Evolutionary conservation across 2,797 vertebrate genomes (phyloP).

Genomic region (Capromys pilorides): DNA sequence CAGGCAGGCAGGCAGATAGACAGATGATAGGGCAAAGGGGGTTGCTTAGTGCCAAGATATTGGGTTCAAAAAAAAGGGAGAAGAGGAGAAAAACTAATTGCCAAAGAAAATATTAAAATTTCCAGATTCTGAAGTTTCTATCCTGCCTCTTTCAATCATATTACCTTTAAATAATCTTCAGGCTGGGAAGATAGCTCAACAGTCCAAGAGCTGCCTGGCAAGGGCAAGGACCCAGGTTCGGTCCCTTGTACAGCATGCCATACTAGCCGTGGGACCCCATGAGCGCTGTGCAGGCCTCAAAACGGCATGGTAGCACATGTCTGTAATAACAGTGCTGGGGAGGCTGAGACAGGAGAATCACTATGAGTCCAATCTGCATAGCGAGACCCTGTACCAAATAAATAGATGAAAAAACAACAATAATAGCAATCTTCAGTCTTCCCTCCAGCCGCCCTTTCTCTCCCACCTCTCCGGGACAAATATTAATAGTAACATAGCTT

Average conservation of each 20-base stretch:
- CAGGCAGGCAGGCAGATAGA: background rate
- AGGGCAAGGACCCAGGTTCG: too few relatives aligned
- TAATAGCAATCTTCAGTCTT: background rate
- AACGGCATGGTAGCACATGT: too few relatives aligned
- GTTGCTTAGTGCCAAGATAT: background rate
- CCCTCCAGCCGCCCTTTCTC: background rate
- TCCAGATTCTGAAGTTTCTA: conserved; percentile 28
- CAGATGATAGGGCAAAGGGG: background rate
- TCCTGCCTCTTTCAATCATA: background rate
- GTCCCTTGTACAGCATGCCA: too few relatives aligned
- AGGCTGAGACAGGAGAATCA: too few relatives aligned
- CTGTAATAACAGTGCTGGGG: too few relatives aligned
- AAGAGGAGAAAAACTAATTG: background rate
- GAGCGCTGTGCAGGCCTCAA: too few relatives aligned
- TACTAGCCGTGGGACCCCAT: too few relatives aligned
- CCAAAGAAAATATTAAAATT: background rate
- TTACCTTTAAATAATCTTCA: background rate
- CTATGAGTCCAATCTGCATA: too few relatives aligned
- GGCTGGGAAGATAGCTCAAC: background rate
- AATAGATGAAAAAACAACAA: too few relatives aligned
- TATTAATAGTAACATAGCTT: background rate
- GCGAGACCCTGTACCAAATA: too few relatives aligned
- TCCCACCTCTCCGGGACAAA: background rate
- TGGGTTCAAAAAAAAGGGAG: background rate
- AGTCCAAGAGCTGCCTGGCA: too few relatives aligned